phyloP scores from a whole-genome alignment of 2,797 vertebrate genomes.

The Syndactyla subalaris region DNA sequence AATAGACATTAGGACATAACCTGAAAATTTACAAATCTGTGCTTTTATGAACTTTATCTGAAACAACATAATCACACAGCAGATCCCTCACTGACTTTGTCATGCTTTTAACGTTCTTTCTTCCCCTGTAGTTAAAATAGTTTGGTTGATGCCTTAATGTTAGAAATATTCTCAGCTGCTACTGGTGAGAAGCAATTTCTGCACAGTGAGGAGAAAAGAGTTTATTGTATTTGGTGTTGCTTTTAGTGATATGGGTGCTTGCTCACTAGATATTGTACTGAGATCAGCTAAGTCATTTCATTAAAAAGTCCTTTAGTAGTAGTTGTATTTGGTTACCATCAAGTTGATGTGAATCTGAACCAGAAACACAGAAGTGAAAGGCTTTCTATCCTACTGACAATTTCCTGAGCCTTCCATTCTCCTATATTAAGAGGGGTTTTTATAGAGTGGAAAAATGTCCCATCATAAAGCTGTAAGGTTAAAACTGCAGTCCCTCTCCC shows the following conservation, averaged over 20 bases:
- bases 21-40: background rate
- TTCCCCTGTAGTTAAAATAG: background rate
- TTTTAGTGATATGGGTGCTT: background rate
- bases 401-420: constrained; percentile 68
- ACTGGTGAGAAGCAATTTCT: background rate
- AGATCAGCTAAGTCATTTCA: constrained; percentile 33
- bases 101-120: background rate
- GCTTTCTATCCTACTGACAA: constrained; percentile 62
- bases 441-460: constrained; percentile 60
- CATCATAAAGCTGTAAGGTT: constrained; percentile 63
- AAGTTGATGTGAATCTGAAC: constrained; percentile 57
- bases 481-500: constrained; percentile 47
- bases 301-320: constrained; percentile 49
- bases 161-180: background rate
- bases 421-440: constrained; percentile 37
- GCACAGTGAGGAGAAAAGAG: background rate
- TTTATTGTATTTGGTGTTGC: background rate
- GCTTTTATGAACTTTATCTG: background rate
- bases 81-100: background rate
- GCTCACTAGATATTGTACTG: background rate
- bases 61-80: background rate
- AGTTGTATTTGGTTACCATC: constrained; percentile 55
- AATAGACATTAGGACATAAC: background rate
- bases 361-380: constrained; percentile 63
- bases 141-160: background rate